Evolutionary conservation across 92 coral and sea anemone species (phyloP).

Genomic region (Siderastrea radians): DNA sequence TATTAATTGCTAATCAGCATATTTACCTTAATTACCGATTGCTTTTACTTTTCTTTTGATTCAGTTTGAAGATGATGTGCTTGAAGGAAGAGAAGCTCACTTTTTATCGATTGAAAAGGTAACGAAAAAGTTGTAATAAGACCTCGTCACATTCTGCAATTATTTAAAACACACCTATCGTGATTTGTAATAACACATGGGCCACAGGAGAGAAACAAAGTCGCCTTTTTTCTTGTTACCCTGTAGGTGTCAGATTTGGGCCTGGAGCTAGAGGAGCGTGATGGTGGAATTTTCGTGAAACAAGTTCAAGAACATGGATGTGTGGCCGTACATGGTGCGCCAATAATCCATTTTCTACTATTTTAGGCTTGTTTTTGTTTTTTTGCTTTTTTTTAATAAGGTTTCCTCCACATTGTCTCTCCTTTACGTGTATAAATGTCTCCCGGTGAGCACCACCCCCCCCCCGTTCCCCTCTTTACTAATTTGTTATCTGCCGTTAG

Average conservation of each 20-base stretch:
- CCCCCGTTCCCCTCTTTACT: no score
- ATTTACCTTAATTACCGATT: no score
- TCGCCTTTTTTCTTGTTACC: background rate
- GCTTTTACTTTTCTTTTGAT: background rate
- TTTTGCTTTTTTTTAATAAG: no score
- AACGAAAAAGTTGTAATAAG: background rate
- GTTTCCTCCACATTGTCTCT: no score
- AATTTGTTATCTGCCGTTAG: no score
- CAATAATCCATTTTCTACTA: no score
- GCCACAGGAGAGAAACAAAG: no score
- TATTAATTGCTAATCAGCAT: background rate
- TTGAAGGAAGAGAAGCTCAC: constrained; percentile 78
- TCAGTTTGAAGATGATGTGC: constrained; percentile 78
- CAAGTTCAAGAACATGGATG: constrained; percentile 68
- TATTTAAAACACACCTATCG: no score
- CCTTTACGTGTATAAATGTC: no score
- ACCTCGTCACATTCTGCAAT: no score
- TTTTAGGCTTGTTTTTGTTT: no score
- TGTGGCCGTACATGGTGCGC: constrained; percentile 76
- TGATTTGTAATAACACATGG: background rate
- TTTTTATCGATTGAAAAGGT: constrained; percentile 81
- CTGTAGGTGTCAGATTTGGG: constrained; percentile 81
- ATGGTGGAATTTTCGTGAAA: constrained; percentile 78
- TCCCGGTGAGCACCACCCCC: no score
- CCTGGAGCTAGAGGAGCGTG: constrained; percentile 71